Conservation (phyloP, 2,888 invertebrate genomes). For the Cerceris ruficornis region DNA sequence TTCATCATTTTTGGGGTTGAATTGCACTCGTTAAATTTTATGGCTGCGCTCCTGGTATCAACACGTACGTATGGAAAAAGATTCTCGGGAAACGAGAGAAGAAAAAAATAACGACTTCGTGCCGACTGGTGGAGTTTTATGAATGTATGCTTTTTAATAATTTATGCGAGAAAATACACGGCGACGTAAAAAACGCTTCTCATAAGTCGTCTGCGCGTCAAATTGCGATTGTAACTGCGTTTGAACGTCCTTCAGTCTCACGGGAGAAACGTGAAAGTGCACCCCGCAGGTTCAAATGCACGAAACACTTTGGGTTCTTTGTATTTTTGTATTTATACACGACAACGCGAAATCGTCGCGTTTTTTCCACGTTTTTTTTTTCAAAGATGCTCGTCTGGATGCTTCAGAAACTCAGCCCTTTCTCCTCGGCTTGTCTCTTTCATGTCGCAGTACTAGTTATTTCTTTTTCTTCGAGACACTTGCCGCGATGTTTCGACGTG, state of each 20-base stretch:
- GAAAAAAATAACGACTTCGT: slow-evolving; percentile 1
- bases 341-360: slow-evolving; percentile 46
- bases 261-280: background rate
- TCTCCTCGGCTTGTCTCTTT: background rate
- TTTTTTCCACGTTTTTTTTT: slow-evolving; percentile 23
- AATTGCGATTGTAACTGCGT: slow-evolving; percentile 31
- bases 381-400: slow-evolving; percentile 24
- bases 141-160: slow-evolving; percentile 58
- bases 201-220: slow-evolving; percentile 37
- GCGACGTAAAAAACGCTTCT: slow-evolving; percentile 38
- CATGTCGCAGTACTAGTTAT: slow-evolving; percentile 25
- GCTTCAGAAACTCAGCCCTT: slow-evolving; percentile 4
- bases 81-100: background rate
- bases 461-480: slow-evolving; percentile 35
- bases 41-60: too few species aligned
- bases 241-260: slow-evolving; percentile 25
- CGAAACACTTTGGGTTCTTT: slow-evolving; percentile 26
- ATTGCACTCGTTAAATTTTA: too few species aligned
- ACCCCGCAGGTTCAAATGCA: slow-evolving; percentile 1
- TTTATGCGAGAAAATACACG: slow-evolving; percentile 46
- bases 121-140: slow-evolving; percentile 15
- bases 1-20: too few species aligned
- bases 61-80: background rate
- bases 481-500: slow-evolving; percentile 19
- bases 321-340: slow-evolving; percentile 54